Evolutionary conservation across 1,140 invertebrate genomes (phyloP).

Genomic region (Harlomillsia oculata): DNA sequence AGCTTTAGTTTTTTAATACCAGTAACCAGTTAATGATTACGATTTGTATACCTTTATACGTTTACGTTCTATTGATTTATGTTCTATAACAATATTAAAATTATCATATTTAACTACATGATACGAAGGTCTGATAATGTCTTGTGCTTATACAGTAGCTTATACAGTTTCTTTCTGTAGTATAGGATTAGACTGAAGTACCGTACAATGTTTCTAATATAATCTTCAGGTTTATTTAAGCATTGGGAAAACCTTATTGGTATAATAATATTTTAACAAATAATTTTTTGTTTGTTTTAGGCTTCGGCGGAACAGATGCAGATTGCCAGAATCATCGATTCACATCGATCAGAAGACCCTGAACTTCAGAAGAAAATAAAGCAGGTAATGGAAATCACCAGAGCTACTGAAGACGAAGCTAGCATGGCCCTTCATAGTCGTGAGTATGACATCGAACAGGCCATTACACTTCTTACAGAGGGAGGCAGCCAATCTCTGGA

Average conservation of each 20-base stretch:
- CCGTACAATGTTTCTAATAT: too few species aligned
- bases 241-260: too few species aligned
- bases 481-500: constrained; percentile 28
- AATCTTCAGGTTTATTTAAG: too few species aligned
- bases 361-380: constrained; percentile 60
- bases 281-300: constrained; percentile 33
- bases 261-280: too few species aligned
- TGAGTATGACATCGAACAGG: constrained; percentile 59
- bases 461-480: constrained; percentile 34
- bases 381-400: constrained; percentile 67
- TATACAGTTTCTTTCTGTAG: too few species aligned
- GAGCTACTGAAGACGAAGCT: constrained; percentile 68
- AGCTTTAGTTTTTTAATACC: too few species aligned
- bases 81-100: too few species aligned
- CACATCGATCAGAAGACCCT: constrained; percentile 52
- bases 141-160: too few species aligned
- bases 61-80: too few species aligned
- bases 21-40: too few species aligned
- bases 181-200: too few species aligned
- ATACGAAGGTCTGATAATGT: background rate
- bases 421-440: constrained; percentile 71
- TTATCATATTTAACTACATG: background rate
- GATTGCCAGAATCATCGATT: constrained; percentile 59
- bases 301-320: constrained; percentile 53
- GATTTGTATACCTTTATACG: too few species aligned